These are phyloP conservation scores for Eurytoma californica DNA, from an alignment of 2,888 invertebrate genomes.

Conservation along the genomic window DNA sequence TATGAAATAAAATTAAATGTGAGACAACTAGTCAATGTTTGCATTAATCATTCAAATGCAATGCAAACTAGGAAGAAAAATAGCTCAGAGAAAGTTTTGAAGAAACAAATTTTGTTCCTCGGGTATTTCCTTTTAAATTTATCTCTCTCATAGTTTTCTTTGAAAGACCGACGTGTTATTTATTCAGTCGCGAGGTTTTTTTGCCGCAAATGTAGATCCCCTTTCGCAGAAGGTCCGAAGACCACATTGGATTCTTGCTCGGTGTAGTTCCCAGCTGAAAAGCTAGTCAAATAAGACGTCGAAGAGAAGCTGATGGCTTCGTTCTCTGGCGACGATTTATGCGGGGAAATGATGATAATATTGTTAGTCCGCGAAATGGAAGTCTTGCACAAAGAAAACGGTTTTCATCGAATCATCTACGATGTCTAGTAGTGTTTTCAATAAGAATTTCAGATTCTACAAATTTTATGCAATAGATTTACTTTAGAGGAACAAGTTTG, in stretches of 20 bases:
- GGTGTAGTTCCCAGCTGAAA: neutral
- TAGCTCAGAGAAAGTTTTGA: no score
- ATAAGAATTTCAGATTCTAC: neutral
- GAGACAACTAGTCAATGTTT: neutral
- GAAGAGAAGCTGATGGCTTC: slow-evolving; percentile 8
- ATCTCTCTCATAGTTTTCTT: slow-evolving; percentile 6
- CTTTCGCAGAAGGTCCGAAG: neutral
- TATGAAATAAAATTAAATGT: neutral
- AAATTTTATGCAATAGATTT: no score
- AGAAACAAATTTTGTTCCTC: neutral
- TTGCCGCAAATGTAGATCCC: slow-evolving; percentile 19
- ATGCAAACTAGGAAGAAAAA: neutral
- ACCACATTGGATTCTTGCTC: neutral
- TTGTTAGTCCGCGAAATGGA: slow-evolving; percentile 24
- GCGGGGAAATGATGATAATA: slow-evolving; percentile 30
- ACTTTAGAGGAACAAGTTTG: no score
- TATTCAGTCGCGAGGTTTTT: slow-evolving; percentile 29
- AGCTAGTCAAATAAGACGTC: slow-evolving; percentile 16
- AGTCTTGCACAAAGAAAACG: slow-evolving; percentile 10
- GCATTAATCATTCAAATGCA: neutral
- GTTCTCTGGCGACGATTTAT: slow-evolving; percentile 19
- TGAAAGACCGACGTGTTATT: slow-evolving; percentile 28
- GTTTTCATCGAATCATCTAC: slow-evolving; percentile 1
- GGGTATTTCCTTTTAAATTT: neutral
- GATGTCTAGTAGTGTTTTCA: neutral